Percentiles rank a stretch among this genome's conserved stretches.
phyloP scores from a whole-genome alignment of 2,888 invertebrate genomes.

The Apodemia duryi region DNA sequence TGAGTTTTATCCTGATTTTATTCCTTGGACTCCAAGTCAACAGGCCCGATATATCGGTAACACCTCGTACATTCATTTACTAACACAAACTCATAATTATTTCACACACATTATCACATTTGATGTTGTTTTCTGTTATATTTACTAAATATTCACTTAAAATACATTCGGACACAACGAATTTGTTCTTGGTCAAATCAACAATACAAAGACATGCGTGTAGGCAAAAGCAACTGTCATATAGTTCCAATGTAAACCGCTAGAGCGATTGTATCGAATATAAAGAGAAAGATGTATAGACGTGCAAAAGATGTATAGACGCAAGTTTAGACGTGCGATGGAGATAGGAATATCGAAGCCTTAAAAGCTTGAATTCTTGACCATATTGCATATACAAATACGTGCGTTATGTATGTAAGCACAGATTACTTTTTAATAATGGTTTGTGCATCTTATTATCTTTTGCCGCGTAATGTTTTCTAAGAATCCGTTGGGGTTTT shows the following conservation, averaged over 20 bases:
- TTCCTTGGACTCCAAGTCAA: constrained; percentile 74
- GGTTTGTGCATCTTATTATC: constrained; percentile 15
- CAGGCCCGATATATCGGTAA: constrained; percentile 68
- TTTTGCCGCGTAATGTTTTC: constrained; percentile 27
- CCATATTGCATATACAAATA: constrained; percentile 28
- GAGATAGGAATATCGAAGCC: constrained; percentile 31
- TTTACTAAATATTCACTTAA: constrained; percentile 18
- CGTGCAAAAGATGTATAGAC: constrained; percentile 27
- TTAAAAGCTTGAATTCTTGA: constrained; percentile 38
- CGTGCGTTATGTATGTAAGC: constrained; percentile 29
- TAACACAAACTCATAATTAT: constrained; percentile 56
- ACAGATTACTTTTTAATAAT: constrained; percentile 15
- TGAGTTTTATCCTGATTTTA: constrained; percentile 74
- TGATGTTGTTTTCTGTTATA: constrained; percentile 21
- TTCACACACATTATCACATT: constrained; percentile 40
- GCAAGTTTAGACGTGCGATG: constrained; percentile 27
- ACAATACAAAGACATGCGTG: constrained; percentile 66
- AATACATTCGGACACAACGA: constrained; percentile 22
- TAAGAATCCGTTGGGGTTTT: constrained; percentile 26
- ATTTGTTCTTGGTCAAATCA: constrained; percentile 6
- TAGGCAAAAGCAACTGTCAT: constrained; percentile 60
- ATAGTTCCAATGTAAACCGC: constrained; percentile 50
- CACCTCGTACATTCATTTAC: constrained; percentile 72
- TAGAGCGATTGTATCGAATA: constrained; percentile 48
- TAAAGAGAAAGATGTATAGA: constrained; percentile 37